A percentile compares a stretch with the other conserved stretches of the same genome.
These are phyloP conservation scores for Otolemur crassicaudatus DNA, from an alignment of 2,797 vertebrate genomes.

Conservation along the genomic window DNA sequence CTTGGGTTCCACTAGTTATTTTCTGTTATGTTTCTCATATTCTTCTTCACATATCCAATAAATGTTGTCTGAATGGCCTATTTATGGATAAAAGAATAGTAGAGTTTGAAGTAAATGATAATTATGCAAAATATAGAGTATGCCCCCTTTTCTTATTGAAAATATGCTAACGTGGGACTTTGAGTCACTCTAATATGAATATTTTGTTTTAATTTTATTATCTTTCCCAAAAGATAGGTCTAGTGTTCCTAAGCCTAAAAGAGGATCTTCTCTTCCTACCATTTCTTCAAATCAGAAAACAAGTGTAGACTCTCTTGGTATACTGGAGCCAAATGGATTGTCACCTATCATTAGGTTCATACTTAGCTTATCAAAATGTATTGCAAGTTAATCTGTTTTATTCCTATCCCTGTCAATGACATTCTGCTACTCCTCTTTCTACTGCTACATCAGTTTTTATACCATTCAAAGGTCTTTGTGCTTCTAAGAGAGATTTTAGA, in stretches of 20 bases:
- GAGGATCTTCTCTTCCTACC: neutral
- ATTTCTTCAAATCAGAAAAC: neutral
- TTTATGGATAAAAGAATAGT: neutral
- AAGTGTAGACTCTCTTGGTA: neutral
- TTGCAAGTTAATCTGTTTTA: neutral
- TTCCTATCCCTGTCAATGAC: neutral
- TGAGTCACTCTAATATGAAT: neutral
- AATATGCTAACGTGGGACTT: neutral
- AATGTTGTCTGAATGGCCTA: neutral
- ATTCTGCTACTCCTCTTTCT: neutral
- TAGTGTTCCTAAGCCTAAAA: neutral
- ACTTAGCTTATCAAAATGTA: neutral
- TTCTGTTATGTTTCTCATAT: neutral
- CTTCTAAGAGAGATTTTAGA: neutral
- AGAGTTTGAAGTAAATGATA: neutral
- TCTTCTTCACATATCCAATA: neutral
- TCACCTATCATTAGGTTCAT: neutral
- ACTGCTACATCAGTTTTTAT: neutral
- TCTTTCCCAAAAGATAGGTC: neutral
- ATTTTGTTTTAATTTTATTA: neutral
- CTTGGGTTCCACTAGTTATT: neutral
- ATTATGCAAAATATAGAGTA: neutral
- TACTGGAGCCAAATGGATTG: neutral
- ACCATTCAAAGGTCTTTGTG: neutral
- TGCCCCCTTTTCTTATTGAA: neutral